Base-by-base conservation (phyloP, 2,888 invertebrate species). In the Habroteleia sp. region DNA sequence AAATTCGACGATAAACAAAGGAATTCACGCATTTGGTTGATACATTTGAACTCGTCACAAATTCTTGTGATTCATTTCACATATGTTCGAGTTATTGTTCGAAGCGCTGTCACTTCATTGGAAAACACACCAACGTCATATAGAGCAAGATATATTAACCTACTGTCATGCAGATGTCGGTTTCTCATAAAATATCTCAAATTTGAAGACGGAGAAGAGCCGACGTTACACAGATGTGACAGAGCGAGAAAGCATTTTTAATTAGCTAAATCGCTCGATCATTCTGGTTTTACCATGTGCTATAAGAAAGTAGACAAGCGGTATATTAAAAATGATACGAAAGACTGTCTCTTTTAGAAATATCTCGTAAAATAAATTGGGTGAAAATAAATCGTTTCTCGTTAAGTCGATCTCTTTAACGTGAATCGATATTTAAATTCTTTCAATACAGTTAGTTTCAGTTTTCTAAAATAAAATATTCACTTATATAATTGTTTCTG, bases 1-100 rank as follows among this genome's bases (percentile, higher is more conserved):
- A 27, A 58, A 52, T 37, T 52, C 8, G 13, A 29, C 7, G 16
- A 37, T 7, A 58, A 25, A 69, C 27, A 72, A 72, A 63, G 37
- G 8, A 54, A 33, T 11, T 27, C 1, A n/a, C 37, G 3, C 52
- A 73, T 73, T 68, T 66, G 50, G 50, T 46, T 52, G 56, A 58
- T 63, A 44, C 50, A 52, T 63, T 63, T 23, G 5, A 50, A 74
- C 11, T 69, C 29, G 3, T 41, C 33, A 56, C 20, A 37, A 62
- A 35, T 23, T 63, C 63, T 62, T 66, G 41, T 62, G 33, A 65
- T 71, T 74, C 60, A 72, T 42, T 63, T 75, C 68, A 52, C 78
- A 79, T 74, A 78, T 79, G 79, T 75, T 78, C 37, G 42, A 73
- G 35, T 74, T 68, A 76, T 76, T 76, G 78, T 74, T 66, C 54